Base-by-base conservation (phyloP, 2,797 vertebrate species). In the Propithecus deckenii region DNA sequence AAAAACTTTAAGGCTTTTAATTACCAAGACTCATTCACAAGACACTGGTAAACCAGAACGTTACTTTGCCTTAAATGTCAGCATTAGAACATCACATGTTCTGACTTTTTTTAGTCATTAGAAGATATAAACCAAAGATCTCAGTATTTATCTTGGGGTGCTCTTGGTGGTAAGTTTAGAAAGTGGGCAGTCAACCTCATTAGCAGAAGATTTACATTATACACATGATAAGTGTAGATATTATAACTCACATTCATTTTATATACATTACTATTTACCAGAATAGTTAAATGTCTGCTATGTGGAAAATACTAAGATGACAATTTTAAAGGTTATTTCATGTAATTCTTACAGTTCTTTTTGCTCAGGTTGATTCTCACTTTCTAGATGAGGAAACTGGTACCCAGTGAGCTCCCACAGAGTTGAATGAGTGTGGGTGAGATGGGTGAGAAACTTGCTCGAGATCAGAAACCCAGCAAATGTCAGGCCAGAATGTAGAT, bases 1-100 rank as follows among this genome's bases (percentile, higher is more conserved):
- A 78, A 89, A 97, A 72, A 28, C 35, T 63, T 63, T 11, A 55
- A 89, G 15, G 15, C 46, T 90, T 96, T 85, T 59, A 94, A 83
- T 91, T 61, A 96, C 63, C 15, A 15, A 55, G 63, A 69, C 41
- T 59, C 46, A 41, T 65, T 79, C 5, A 41, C 7, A 69, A 78
- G 38, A 90, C 18, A n/a, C 41, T 69, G 18, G 30, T 32, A 85
- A 95, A 81, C 61, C 48, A 83, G 92, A 93, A 83, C 18, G 20
- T 78, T 72, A 69, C 6, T 28, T 9, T 43, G 5, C 22, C 69
- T 67, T 89, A 89, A 86, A 59, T 43, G 86, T 69, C 41, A 59
- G 28, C 71, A 30, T 76, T 52, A 74, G 67, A 14, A 25, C 41
- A 41, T 48, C 30, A 2, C 76, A 46, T 22, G 4, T 75, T 81